Percentiles rank a stretch among this genome's conserved stretches.
phyloP scores from a whole-genome alignment of 2,888 invertebrate species.

The Liopterus haemorrhoidalis region DNA sequence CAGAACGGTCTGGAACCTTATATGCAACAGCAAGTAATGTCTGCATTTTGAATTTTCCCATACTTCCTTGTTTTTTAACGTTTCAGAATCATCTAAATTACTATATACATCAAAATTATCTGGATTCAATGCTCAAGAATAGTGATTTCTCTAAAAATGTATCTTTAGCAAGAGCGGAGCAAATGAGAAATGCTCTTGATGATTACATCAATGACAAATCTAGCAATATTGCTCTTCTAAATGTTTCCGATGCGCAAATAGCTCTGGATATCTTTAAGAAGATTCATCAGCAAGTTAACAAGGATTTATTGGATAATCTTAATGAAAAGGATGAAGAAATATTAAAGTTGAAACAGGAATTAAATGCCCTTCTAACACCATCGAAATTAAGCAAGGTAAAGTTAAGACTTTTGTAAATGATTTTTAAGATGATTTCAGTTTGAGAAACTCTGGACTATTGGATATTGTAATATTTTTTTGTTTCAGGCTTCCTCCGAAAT shows the following conservation, averaged over 20 bases:
- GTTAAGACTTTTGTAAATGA: too few relatives aligned
- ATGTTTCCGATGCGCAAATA: slow-evolving; percentile 40
- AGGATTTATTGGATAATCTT: slow-evolving; percentile 22
- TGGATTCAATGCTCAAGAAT: slow-evolving; percentile 41
- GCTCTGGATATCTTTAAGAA: slow-evolving; percentile 42
- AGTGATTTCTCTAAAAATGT: slow-evolving; percentile 40
- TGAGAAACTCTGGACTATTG: too few relatives aligned
- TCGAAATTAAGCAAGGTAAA: too few relatives aligned
- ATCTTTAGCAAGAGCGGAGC: slow-evolving; percentile 39
- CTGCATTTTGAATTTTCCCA: not conserved
- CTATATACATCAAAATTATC: slow-evolving; percentile 38
- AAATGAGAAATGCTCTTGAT: slow-evolving; percentile 40
- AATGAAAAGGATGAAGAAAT: slow-evolving; percentile 22
- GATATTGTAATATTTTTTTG: too few relatives aligned
- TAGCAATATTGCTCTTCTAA: slow-evolving; percentile 41
- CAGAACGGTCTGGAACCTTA: too few relatives aligned
- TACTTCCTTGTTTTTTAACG: slow-evolving; percentile 9
- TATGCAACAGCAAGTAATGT: too few relatives aligned
- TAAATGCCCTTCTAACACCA: too few relatives aligned
- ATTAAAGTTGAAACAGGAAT: too few relatives aligned
- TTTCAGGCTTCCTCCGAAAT: too few relatives aligned
- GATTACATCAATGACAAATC: slow-evolving; percentile 41
- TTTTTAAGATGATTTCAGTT: too few relatives aligned
- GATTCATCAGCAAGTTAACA: slow-evolving; percentile 32
- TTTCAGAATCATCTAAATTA: slow-evolving; percentile 37